A percentile compares a stretch with the other conserved stretches of the same genome.
These are phyloP conservation scores for Oscheius sp. DNA, from an alignment of 2,888 invertebrate species.

Conservation along the genomic window DNA sequence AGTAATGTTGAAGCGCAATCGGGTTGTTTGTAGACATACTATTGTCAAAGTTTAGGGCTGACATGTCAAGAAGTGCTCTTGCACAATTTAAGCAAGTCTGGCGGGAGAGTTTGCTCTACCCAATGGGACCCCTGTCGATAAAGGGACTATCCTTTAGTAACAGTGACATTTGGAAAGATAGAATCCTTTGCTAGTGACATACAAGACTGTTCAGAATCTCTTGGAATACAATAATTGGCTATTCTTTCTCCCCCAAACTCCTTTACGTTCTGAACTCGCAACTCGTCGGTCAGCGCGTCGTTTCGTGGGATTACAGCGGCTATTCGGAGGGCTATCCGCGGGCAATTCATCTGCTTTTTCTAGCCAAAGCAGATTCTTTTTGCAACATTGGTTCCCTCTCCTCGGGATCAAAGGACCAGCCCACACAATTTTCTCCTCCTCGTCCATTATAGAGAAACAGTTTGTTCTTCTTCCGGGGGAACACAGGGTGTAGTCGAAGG, in stretches of 20 bases:
- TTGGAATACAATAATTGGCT: not conserved
- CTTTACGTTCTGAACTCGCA: not conserved
- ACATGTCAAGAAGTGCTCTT: no score
- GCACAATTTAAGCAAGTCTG: no score
- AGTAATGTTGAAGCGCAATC: no score
- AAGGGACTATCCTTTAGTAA: no score
- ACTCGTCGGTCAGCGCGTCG: constrained; percentile 25
- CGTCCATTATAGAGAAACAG: not conserved
- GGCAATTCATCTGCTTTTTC: constrained; percentile 33
- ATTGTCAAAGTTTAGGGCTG: no score
- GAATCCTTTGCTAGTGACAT: not conserved
- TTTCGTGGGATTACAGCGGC: constrained; percentile 33
- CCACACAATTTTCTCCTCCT: not conserved
- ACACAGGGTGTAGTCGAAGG: constrained; percentile 22
- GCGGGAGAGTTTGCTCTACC: no score
- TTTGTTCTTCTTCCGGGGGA: not conserved
- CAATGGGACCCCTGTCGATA: no score
- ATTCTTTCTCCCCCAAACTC: not conserved
- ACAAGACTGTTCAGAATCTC: not conserved
- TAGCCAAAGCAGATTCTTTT: not conserved
- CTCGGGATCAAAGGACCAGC: not conserved
- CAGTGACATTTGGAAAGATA: no score
- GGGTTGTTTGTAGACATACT: no score
- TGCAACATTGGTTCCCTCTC: constrained; percentile 14
- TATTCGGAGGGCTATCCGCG: constrained; percentile 32